A percentile compares a stretch with the other conserved stretches of the same genome.
These are phyloP conservation scores for Etheostoma spectabile DNA, from an alignment of 2,113 vertebrate species.

Conservation along the genomic window DNA sequence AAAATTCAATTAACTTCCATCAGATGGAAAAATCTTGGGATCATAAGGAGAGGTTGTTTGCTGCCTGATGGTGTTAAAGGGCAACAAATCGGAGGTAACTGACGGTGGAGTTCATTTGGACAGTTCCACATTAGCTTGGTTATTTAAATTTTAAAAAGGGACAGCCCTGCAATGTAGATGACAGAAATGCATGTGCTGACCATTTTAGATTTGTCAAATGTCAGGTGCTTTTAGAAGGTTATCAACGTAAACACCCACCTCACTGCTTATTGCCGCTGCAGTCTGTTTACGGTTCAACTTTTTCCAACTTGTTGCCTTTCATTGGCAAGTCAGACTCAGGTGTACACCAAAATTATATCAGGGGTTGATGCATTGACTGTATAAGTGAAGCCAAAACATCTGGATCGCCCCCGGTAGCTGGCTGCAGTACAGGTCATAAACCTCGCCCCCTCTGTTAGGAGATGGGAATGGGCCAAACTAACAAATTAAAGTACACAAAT, in stretches of 20 bases:
- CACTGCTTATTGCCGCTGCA: neutral
- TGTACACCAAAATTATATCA: neutral
- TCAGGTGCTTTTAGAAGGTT: neutral
- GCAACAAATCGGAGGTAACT: too few relatives aligned
- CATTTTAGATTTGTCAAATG: neutral
- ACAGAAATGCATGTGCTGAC: neutral
- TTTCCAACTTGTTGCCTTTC: neutral
- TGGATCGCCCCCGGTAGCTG: too few relatives aligned
- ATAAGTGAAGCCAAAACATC: too few relatives aligned
- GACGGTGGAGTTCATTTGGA: neutral
- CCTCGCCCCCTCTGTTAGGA: too few relatives aligned
- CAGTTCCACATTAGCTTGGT: neutral
- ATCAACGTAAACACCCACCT: neutral
- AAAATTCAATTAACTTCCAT: neutral
- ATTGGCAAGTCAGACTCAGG: neutral
- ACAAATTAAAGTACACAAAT: too few relatives aligned
- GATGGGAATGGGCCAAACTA: too few relatives aligned
- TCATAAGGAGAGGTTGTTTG: neutral
- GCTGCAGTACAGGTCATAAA: too few relatives aligned
- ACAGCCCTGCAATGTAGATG: neutral
- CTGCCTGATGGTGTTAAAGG: neutral
- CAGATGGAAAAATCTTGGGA: neutral
- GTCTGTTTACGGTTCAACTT: neutral
- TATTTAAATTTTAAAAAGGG: neutral
- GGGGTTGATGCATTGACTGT: too few relatives aligned